Evolutionary conservation across 2,113 vertebrate genomes (phyloP), one percentile per base, ranked within the genome.

Genomic region (Notothenia coriiceps): DNA sequence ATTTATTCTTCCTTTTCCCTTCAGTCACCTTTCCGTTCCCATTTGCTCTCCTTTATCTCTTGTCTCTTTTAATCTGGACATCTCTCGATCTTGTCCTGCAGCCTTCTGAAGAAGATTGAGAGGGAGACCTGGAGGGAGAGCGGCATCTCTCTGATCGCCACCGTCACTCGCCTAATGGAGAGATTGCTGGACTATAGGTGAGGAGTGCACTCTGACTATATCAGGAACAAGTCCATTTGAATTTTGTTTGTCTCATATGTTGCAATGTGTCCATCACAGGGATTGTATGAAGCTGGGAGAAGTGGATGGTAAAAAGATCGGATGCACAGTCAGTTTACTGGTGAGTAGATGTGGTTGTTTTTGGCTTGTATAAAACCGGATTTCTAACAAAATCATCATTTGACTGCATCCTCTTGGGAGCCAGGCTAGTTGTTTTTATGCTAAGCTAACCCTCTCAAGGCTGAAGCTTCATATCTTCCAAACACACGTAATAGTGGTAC

Each of bases 281-380:
- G 98, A 99, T 90, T 99, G 98, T 79, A 99, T 99, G 98, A 99
- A 99, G 91, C 95, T 98, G 90, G 97, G 97, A 43, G 98, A 99
- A 92, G 98, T 99, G 49, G 98, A 99, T 79, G 98, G 97, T 62
- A 99, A 98, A 91, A 99, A 99, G 95, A 99, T 99, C 68, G 98
- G 98, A 85, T 99, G 98, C 80, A 99, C 98, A 2, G 98, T 99
- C 91, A 99, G 97, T 92, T 95, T 99, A 57, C 92, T 99, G 97
- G 98, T 99, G 88, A 90, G 98, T 94, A 55, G 8, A 17, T n/a
- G 11, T n/a, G 33, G 13, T 56, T 52, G 12, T 12, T 62, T 15
- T 40, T 72, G 56, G 54, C 43, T 33, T 14, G 14, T 14, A 20
- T 15, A 12, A 73, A 50, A 51, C 13, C 35, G 1, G 22, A 22